A percentile compares a stretch with the other conserved stretches of the same genome.
Conservation (phyloP, 2,797 vertebrate species). For the Geotrypetes seraphini region DNA sequence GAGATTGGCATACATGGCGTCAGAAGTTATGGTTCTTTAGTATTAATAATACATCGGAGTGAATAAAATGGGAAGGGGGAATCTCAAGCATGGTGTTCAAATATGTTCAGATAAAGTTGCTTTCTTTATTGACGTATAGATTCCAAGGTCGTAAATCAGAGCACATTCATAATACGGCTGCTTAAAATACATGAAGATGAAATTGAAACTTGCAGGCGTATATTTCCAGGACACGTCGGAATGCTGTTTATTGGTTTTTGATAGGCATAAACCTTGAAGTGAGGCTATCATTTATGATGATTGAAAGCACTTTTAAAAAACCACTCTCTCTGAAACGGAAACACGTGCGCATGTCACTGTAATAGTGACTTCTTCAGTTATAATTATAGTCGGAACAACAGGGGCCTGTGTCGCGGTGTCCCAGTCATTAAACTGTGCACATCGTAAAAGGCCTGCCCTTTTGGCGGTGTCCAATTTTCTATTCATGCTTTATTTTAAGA, state of each 20-base stretch:
- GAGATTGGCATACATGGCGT: slow-evolving; percentile 60
- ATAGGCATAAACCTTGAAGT: slow-evolving; percentile 1
- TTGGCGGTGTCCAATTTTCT: slow-evolving; percentile 34
- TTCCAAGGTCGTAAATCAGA: slow-evolving; percentile 28
- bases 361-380: slow-evolving; percentile 28
- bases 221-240: too few relatives aligned
- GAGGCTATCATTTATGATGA: slow-evolving; percentile 8
- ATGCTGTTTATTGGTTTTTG: slow-evolving; percentile 10
- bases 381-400: slow-evolving; percentile 29
- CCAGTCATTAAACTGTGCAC: slow-evolving; percentile 28
- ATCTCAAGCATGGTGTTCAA: slow-evolving; percentile 32
- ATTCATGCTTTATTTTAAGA: slow-evolving; percentile 23
- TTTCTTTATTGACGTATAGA: slow-evolving; percentile 15
- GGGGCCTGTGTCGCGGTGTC: slow-evolving; percentile 31
- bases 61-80: slow-evolving; percentile 54
- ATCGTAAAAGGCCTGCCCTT: slow-evolving; percentile 29
- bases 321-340: slow-evolving; percentile 28
- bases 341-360: slow-evolving; percentile 21
- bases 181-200: too few relatives aligned
- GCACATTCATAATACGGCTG: slow-evolving; percentile 23
- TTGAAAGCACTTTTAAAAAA: slow-evolving; percentile 15
- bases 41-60: slow-evolving; percentile 85
- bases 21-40: slow-evolving; percentile 66
- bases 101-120: not conserved
- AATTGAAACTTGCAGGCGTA: too few relatives aligned